phyloP scores from a whole-genome alignment of 2,113 vertebrate species.

The Lates calcarifer region DNA sequence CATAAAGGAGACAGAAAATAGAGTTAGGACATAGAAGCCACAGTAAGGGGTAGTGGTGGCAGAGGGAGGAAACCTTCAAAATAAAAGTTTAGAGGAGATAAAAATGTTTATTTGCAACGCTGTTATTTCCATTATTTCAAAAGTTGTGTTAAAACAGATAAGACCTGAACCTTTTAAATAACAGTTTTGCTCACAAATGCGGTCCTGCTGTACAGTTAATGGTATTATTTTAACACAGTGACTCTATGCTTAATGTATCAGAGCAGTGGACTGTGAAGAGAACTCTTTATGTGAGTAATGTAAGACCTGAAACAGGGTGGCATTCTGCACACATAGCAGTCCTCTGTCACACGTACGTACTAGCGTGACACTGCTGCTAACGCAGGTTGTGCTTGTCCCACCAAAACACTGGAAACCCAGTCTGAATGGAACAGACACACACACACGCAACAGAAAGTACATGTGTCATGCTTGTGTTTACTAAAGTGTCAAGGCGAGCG shows the following conservation, averaged over 20 bases:
- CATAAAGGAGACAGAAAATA: constrained; percentile 38
- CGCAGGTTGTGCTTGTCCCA: constrained; percentile 8
- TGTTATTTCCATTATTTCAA: background rate
- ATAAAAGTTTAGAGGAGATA: constrained; percentile 14
- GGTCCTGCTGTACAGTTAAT: background rate
- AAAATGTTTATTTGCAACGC: background rate
- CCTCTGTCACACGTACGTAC: constrained; percentile 46
- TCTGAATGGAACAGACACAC: background rate
- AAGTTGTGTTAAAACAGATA: background rate
- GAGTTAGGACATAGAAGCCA: constrained; percentile 42
- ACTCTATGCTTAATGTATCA: constrained; percentile 9
- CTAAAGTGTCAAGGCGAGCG: constrained; percentile 38
- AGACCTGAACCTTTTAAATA: background rate
- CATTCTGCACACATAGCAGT: constrained; percentile 65
- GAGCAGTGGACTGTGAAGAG: constrained; percentile 41
- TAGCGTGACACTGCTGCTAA: constrained; percentile 18
- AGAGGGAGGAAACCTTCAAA: constrained; percentile 24
- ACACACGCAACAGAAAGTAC: constrained; percentile 52
- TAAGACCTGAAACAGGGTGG: constrained; percentile 36
- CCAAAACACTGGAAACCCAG: constrained; percentile 31
- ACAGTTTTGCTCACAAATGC: background rate
- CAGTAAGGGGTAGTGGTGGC: constrained; percentile 13
- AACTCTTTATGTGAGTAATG: constrained; percentile 63
- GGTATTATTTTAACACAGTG: constrained; percentile 11
- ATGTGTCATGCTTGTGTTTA: constrained; percentile 63